Percentiles rank a stretch among this genome's conserved stretches.
These are phyloP conservation scores for Sinocyclocheilus maitianheensis DNA, from an alignment of 2,113 vertebrate species.

Conservation along the genomic window DNA sequence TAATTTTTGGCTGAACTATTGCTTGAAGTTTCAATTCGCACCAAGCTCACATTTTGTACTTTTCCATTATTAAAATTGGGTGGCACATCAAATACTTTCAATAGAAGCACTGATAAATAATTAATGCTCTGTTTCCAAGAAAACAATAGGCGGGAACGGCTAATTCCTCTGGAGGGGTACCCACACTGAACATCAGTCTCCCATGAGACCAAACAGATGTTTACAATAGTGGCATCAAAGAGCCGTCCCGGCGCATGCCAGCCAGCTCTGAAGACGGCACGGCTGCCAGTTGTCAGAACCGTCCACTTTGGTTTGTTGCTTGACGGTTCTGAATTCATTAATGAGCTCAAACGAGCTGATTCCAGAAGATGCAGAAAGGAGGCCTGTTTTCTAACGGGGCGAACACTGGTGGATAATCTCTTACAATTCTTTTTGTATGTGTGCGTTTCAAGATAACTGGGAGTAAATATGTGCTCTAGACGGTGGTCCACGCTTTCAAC, in stretches of 20 bases:
- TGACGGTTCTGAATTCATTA: slow-evolving; percentile 51
- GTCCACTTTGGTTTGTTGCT: slow-evolving; percentile 51
- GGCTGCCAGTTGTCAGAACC: slow-evolving; percentile 45
- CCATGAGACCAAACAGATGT: slow-evolving; percentile 64
- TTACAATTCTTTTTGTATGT: slow-evolving; percentile 16
- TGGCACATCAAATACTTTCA: slow-evolving; percentile 46
- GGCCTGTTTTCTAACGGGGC: background rate
- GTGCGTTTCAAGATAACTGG: slow-evolving; percentile 10
- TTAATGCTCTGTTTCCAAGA: slow-evolving; percentile 51
- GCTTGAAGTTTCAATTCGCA: background rate
- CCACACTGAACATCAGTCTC: slow-evolving; percentile 42
- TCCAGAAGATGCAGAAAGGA: slow-evolving; percentile 14
- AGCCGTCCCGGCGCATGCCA: slow-evolving; percentile 31
- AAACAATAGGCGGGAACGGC: slow-evolving; percentile 41
- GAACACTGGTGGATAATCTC: slow-evolving; percentile 1
- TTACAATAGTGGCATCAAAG: slow-evolving; percentile 61
- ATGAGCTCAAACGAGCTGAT: slow-evolving; percentile 50
- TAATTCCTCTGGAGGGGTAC: slow-evolving; percentile 52
- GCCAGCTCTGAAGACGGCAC: slow-evolving; percentile 32
- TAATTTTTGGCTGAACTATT: background rate
- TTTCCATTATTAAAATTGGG: slow-evolving; percentile 50
- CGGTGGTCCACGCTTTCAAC: slow-evolving; percentile 12
- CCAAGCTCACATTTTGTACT: slow-evolving; percentile 34
- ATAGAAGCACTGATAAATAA: slow-evolving; percentile 51
- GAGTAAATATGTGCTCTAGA: slow-evolving; percentile 26